Evolutionary conservation across 2,888 invertebrate species (phyloP).

Genomic region (Esperia sulphurella): DNA sequence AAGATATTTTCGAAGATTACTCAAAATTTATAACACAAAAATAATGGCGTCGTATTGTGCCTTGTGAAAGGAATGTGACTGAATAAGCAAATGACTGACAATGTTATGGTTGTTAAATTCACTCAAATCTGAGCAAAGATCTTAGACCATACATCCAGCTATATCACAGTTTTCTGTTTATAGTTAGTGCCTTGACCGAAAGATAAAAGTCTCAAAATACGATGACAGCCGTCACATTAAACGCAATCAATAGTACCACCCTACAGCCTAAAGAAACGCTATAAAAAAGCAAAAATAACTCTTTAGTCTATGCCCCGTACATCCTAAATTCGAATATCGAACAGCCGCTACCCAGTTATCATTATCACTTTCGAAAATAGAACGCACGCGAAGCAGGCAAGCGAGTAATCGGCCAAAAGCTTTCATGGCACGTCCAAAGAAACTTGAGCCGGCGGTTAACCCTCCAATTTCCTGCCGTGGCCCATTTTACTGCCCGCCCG

Average conservation of each 20-base stretch:
- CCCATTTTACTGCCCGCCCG: constrained; percentile 50
- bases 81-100: too few species aligned
- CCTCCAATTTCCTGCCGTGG: constrained; percentile 59
- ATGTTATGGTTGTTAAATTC: too few species aligned
- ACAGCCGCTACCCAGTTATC: constrained; percentile 42
- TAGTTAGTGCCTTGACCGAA: too few species aligned
- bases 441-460: constrained; percentile 50
- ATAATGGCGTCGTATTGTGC: too few species aligned
- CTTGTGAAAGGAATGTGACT: too few species aligned
- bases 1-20: too few species aligned
- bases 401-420: constrained; percentile 75
- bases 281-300: not conserved
- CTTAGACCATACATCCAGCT: too few species aligned
- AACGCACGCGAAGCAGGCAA: constrained; percentile 74
- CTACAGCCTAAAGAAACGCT: not conserved
- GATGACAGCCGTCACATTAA: too few species aligned
- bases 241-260: not conserved
- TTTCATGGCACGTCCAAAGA: constrained; percentile 55
- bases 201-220: too few species aligned
- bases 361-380: constrained; percentile 75
- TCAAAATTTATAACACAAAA: too few species aligned
- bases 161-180: too few species aligned
- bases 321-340: not conserved
- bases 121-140: too few species aligned
- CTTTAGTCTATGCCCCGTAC: not conserved